phyloP scores from a whole-genome alignment of 2,797 vertebrate genomes.

The Chaetophractus vellerosus region DNA sequence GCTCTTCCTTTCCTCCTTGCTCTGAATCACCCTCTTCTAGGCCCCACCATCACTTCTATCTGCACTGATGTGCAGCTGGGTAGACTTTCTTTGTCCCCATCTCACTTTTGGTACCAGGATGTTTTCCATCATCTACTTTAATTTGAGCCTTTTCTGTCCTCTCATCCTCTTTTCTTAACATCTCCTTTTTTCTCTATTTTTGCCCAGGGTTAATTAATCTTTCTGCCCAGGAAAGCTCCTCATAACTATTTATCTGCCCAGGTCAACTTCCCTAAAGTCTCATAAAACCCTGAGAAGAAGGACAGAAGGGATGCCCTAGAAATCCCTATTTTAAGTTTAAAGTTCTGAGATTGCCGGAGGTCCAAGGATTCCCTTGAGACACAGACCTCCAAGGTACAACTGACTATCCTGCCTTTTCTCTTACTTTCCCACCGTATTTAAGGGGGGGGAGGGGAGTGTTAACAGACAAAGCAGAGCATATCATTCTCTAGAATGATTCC shows the following conservation, averaged over 20 bases:
- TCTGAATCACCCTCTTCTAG: background rate
- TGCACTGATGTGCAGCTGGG: accelerated
- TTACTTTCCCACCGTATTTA: background rate
- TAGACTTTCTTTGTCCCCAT: background rate
- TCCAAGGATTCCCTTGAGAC: background rate
- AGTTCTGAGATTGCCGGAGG: background rate
- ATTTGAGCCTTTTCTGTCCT: background rate
- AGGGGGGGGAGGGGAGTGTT: background rate
- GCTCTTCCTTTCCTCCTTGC: background rate
- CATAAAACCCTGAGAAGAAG: background rate
- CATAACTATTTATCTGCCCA: background rate
- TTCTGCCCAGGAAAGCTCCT: background rate
- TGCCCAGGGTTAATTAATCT: background rate
- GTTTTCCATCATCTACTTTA: background rate
- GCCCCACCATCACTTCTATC: accelerated
- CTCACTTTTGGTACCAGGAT: background rate
- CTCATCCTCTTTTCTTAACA: background rate
- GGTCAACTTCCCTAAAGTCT: slow-evolving; percentile 53
- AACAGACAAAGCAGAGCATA: background rate
- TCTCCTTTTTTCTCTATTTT: background rate
- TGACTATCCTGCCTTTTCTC: slow-evolving; percentile 11
- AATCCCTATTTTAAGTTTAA: background rate
- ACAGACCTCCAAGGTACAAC: background rate
- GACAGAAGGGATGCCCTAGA: background rate
- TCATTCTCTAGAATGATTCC: background rate